Conservation (phyloP, 2,888 invertebrate species). For the Phymatocera aterrima region DNA sequence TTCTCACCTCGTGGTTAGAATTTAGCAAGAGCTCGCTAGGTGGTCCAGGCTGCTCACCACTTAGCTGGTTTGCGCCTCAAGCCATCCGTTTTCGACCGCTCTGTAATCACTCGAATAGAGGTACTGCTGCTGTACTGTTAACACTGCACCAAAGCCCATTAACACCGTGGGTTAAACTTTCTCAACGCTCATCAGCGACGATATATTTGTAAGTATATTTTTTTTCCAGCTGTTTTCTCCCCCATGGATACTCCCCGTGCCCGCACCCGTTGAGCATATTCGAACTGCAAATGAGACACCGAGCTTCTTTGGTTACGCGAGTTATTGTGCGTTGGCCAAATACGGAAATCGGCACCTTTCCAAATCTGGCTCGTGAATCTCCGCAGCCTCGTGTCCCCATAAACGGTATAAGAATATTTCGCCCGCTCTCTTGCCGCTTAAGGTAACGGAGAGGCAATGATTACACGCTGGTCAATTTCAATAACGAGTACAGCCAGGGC, state of each 20-base stretch:
- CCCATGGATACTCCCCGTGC: background rate
- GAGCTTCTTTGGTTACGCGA: slow-evolving; percentile 32
- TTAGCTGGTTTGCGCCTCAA: slow-evolving; percentile 54
- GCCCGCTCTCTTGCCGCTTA: slow-evolving; percentile 64
- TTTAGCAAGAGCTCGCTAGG: slow-evolving; percentile 61
- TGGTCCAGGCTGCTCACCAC: slow-evolving; percentile 60
- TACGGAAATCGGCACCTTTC: slow-evolving; percentile 65
- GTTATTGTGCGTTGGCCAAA: slow-evolving; percentile 56
- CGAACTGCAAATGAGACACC: slow-evolving; percentile 14
- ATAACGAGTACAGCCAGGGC: slow-evolving; percentile 59
- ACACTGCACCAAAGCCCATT: slow-evolving; percentile 58
- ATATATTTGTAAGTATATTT: background rate
- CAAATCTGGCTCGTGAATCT: slow-evolving; percentile 53
- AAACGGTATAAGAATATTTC: slow-evolving; percentile 56
- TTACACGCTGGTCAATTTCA: slow-evolving; percentile 68
- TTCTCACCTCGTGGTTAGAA: slow-evolving; percentile 54
- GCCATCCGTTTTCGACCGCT: slow-evolving; percentile 59
- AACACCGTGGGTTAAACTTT: slow-evolving; percentile 53
- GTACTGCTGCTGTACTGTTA: slow-evolving; percentile 49
- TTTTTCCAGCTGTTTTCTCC: background rate
- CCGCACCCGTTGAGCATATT: background rate
- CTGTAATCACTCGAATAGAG: slow-evolving; percentile 65
- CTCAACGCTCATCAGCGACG: slow-evolving; percentile 28
- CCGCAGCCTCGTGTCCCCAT: background rate
- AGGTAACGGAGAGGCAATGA: slow-evolving; percentile 60